A percentile compares a stretch with the other conserved stretches of the same genome.
Evolutionary conservation across 2,888 invertebrate species (phyloP).

Genomic region (Drosophila melanosoma): DNA sequence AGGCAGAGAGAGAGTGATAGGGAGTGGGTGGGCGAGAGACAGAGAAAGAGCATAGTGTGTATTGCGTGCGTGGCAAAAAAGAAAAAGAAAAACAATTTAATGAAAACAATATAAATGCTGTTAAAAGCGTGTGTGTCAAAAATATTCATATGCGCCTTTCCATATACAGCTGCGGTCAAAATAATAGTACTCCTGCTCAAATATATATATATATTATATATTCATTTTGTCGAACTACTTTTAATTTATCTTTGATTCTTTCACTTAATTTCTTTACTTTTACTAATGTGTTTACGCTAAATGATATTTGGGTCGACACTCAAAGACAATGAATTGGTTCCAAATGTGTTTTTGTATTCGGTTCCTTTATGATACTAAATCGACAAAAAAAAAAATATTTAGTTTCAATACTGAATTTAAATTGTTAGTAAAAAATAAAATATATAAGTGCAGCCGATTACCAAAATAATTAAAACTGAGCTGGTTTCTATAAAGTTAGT

Average conservation of each 20-base stretch:
- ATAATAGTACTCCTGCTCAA: not conserved
- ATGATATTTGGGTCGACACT: too few species aligned
- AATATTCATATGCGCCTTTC: constrained; percentile 51
- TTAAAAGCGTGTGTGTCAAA: constrained; percentile 50
- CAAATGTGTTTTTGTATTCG: not conserved
- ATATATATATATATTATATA: not conserved
- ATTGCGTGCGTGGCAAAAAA: not conserved
- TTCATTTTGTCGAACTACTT: not conserved
- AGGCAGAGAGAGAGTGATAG: not conserved
- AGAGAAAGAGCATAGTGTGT: not conserved
- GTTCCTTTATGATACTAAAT: not conserved
- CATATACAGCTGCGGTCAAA: not conserved
- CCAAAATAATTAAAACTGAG: not conserved
- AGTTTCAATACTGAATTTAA: not conserved
- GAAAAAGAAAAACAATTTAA: constrained; percentile 40
- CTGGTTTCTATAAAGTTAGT: not conserved
- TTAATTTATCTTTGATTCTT: not conserved
- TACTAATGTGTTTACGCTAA: not conserved
- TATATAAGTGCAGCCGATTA: not conserved
- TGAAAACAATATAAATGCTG: constrained; percentile 41
- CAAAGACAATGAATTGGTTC: not conserved
- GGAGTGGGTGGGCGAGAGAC: too few species aligned
- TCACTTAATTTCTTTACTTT: not conserved
- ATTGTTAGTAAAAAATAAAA: not conserved
- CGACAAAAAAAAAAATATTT: not conserved